Evolutionary conservation across 2,888 invertebrate species (phyloP).

Genomic region (Branchellion lobata): DNA sequence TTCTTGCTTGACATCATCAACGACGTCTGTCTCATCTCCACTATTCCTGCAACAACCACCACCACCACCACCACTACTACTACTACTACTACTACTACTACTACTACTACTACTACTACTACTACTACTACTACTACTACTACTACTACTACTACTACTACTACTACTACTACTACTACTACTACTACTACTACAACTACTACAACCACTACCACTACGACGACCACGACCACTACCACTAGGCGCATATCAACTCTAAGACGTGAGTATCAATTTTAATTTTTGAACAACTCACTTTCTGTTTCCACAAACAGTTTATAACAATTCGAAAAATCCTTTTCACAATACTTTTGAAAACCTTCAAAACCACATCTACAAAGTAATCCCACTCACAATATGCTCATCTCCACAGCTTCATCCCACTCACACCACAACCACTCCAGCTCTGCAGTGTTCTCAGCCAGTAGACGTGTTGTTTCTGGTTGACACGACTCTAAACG

Average conservation of each 20-base stretch:
- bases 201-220: slow-evolving; percentile 35
- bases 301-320: no score
- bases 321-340: no score
- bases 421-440: background rate
- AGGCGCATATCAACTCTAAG: background rate
- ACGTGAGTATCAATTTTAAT: slow-evolving; percentile 4
- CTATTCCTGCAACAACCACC: background rate
- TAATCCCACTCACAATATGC: background rate
- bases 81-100: slow-evolving; percentile 33
- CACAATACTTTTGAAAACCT: no score
- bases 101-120: slow-evolving; percentile 20
- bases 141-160: slow-evolving; percentile 27
- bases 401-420: background rate
- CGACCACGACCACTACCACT: slow-evolving; percentile 35
- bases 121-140: slow-evolving; percentile 4
- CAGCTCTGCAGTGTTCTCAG: background rate
- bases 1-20: slow-evolving; percentile 45
- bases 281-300: background rate
- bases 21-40: slow-evolving; percentile 33
- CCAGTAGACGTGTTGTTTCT: background rate
- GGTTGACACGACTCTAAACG: background rate
- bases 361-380: background rate
- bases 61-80: slow-evolving; percentile 23
- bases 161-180: slow-evolving; percentile 39
- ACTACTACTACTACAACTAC: slow-evolving; percentile 32